phyloP scores from a whole-genome alignment of 2,113 vertebrate genomes.

The Tupaia tana region DNA sequence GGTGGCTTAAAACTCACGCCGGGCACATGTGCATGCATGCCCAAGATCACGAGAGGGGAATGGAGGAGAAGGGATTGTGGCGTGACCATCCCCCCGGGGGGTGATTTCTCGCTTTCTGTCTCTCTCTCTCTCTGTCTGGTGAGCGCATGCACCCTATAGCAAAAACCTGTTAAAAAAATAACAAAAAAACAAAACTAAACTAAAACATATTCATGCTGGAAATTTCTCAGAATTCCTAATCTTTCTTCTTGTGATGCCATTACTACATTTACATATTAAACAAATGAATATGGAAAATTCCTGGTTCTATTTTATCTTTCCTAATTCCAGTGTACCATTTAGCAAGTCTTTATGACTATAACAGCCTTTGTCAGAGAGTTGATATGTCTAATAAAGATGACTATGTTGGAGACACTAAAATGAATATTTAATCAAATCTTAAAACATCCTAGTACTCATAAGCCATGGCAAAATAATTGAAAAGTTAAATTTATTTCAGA shows the following conservation, averaged over 20 bases:
- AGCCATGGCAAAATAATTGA: background rate
- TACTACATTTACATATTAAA: background rate
- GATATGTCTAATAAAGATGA: background rate
- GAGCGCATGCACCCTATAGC: too few relatives aligned
- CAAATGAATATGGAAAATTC: background rate
- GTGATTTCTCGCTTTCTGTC: too few relatives aligned
- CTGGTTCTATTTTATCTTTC: background rate
- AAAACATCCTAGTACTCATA: background rate
- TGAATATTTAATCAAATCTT: conserved; percentile 21
- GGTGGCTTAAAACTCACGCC: too few relatives aligned
- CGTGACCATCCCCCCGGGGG: too few relatives aligned
- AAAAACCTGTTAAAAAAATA: too few relatives aligned
- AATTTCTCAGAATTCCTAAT: background rate
- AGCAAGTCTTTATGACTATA: background rate
- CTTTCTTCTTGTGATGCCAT: background rate
- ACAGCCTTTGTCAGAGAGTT: background rate
- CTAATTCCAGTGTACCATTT: background rate
- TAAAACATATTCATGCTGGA: background rate
- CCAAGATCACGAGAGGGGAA: too few relatives aligned
- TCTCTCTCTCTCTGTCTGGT: too few relatives aligned
- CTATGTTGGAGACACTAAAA: background rate
- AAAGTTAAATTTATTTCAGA: background rate
- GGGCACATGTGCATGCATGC: too few relatives aligned
- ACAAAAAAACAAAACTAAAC: too few relatives aligned
- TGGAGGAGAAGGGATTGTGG: too few relatives aligned